Base-by-base conservation (phyloP, 2,113 vertebrate genomes). In the Rhinoptilus africanus region DNA sequence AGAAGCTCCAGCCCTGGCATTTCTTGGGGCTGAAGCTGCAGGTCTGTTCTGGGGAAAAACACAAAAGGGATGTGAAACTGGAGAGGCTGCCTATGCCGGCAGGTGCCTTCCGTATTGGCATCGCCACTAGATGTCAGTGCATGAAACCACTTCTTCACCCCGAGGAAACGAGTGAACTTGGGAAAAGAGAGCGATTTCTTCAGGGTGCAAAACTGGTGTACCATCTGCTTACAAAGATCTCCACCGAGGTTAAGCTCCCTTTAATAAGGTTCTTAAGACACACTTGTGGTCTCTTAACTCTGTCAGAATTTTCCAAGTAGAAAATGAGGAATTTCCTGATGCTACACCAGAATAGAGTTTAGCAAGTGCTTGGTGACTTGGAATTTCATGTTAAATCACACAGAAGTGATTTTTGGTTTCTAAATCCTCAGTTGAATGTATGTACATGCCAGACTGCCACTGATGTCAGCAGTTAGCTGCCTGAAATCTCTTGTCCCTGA, bases 101-200 rank as follows among this genome's bases (percentile, higher is more conserved):
- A 14, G 53, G 47, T 48, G 66, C 43, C 26, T 41, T 32, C n/a
- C 6, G 0, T 3, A 0, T 21, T 72, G 74, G 37, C 59, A 23
- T 95, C 81, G 8, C 97, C 96, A 79, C 96, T 94, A 97, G 97
- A 85, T 98, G 95, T 97, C 97, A 97, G 94, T 94, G 88, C 66
- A 18, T 50, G 90, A 97, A 97, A 45, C 76, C 7, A 12, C 45
- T 96, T 39, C 87, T 88, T 68, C 66, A 35, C 63, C 60, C 27
- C 5, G 4, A 35, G 39, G 14, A 2, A 22, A 26, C 27, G 8
- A 3, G 8, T 0, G 1, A 17, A 32, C 8, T 2, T 16, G n/a
- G 26, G 48, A 35, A 17, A 32, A 32, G 22, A 17, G 21, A 51
- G 35, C 0, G 0, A 5, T 27, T 54, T 47, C 28, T 19, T 48